These are phyloP conservation scores for Araneus ventricosus DNA, from an alignment of 1,140 invertebrate genomes.

Conservation along the genomic window DNA sequence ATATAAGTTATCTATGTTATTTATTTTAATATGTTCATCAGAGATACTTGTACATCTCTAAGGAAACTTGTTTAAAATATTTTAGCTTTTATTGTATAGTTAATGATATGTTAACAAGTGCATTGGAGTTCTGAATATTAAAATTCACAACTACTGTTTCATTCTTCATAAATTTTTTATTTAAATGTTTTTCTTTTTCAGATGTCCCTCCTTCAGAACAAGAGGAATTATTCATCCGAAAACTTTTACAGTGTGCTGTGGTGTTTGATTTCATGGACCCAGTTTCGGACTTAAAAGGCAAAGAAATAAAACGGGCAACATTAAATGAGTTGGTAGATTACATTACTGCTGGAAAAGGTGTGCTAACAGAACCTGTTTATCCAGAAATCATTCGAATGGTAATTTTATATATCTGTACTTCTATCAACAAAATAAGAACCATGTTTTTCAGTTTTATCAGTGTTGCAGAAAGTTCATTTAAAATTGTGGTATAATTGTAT, in stretches of 20 bases:
- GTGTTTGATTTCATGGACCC: conserved; percentile 99
- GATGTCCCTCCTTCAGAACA: conserved; percentile 83
- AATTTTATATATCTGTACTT: neutral
- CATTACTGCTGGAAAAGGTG: conserved; percentile 91
- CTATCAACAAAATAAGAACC: neutral
- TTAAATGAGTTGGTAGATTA: conserved; percentile 99
- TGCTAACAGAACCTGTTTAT: conserved; percentile 93
- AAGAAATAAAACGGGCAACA: conserved; percentile 97
- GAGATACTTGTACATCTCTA: neutral
- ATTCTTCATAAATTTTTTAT: neutral
- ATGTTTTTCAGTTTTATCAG: too few species aligned
- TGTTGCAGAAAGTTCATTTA: too few species aligned
- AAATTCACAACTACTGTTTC: neutral
- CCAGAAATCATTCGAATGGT: conserved; percentile 78
- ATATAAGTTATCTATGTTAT: too few species aligned
- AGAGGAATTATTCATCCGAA: conserved; percentile 97
- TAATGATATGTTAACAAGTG: neutral
- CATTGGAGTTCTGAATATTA: neutral
- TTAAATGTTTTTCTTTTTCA: conserved; percentile 23
- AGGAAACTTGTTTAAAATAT: neutral
- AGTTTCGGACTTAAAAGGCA: conserved; percentile 99
- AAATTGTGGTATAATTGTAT: too few species aligned
- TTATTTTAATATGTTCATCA: too few species aligned
- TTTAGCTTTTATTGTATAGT: neutral
- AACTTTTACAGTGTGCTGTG: conserved; percentile 97